Percentiles rank a stretch among this genome's conserved stretches.
Evolutionary conservation across 2,888 invertebrate species (phyloP).

Genomic region (Creontiades dilutus): DNA sequence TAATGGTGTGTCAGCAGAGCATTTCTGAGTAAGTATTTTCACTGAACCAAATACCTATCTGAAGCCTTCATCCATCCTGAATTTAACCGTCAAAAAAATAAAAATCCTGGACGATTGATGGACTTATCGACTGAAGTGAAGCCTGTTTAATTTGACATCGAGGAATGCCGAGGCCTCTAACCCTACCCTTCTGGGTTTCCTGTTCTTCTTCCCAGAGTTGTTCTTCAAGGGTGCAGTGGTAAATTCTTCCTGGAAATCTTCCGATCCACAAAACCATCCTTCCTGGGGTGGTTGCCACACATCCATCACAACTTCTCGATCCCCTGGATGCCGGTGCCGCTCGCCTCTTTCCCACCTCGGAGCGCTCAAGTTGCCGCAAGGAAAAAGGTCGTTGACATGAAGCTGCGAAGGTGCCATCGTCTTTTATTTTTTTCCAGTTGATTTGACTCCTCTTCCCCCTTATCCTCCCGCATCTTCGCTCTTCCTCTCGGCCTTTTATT

Average conservation of each 20-base stretch:
- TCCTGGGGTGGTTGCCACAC: not conserved
- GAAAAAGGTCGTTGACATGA: conserved; percentile 37
- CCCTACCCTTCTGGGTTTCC: not conserved
- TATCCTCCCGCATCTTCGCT: not conserved
- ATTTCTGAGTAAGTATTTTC: no score
- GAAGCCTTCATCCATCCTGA: not conserved
- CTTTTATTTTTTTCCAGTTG: conserved; percentile 42
- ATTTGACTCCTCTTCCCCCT: conserved; percentile 39
- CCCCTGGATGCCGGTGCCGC: conserved; percentile 11
- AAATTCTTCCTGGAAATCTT: not conserved
- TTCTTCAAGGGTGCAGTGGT: not conserved
- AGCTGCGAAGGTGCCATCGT: conserved; percentile 35
- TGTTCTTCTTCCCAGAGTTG: not conserved
- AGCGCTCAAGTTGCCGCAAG: conserved; percentile 23
- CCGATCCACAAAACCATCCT: not conserved
- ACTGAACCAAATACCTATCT: not conserved
- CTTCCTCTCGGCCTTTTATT: not conserved
- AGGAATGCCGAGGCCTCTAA: conserved; percentile 3
- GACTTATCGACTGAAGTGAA: not conserved
- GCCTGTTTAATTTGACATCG: not conserved
- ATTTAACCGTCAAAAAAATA: not conserved
- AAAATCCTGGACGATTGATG: not conserved
- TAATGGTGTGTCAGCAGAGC: no score
- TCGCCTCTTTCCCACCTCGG: conserved; percentile 1
- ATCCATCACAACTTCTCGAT: not conserved